A percentile compares a stretch with the other conserved stretches of the same genome.
phyloP scores from a whole-genome alignment of 2,888 invertebrate species.

The Myopa testacea region DNA sequence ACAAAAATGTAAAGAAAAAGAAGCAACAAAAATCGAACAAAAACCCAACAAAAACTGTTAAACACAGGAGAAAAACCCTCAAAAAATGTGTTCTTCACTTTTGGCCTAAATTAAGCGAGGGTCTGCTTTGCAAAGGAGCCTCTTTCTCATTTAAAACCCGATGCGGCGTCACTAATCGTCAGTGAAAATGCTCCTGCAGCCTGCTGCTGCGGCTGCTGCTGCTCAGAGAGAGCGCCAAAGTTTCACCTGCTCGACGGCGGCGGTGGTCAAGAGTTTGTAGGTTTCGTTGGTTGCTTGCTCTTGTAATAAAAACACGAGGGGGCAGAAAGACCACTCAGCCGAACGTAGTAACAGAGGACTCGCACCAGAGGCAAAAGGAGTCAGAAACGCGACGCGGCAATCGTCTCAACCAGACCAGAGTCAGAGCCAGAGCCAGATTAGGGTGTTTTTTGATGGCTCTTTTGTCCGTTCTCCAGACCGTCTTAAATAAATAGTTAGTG shows the following conservation, averaged over 20 bases:
- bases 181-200: background rate
- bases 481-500: no score
- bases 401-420: background rate
- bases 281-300: background rate
- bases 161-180: slow-evolving; percentile 51
- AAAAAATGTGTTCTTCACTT: background rate
- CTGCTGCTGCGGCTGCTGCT: no score
- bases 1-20: background rate
- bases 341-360: background rate
- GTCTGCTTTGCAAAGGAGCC: background rate
- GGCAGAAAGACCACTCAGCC: background rate
- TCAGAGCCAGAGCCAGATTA: background rate
- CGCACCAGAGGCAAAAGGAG: background rate
- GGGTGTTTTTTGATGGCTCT: background rate
- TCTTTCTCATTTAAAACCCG: slow-evolving; percentile 53
- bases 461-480: no score
- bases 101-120: background rate
- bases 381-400: background rate
- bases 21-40: background rate
- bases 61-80: background rate
- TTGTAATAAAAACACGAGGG: no score
- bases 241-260: slow-evolving; percentile 28
- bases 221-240: slow-evolving; percentile 17
- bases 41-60: background rate
- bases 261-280: background rate